phyloP scores from a whole-genome alignment of 2,888 invertebrate genomes.

The Cryptocheilus praepositus region DNA sequence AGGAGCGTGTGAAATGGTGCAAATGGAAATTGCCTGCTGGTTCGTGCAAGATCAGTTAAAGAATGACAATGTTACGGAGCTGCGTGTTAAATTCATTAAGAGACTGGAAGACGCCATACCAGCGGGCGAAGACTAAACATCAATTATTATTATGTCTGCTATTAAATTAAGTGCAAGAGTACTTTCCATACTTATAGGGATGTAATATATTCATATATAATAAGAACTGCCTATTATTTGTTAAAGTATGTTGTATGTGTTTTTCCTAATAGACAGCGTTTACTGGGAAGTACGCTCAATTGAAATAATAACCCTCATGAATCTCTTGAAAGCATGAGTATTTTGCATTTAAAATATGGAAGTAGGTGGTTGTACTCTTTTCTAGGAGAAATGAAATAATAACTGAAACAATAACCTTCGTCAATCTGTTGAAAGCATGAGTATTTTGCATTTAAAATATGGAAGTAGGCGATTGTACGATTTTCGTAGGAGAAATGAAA shows the following conservation, averaged over 20 bases:
- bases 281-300: no score
- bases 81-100: conserved; percentile 95
- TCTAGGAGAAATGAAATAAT: no score
- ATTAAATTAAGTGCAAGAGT: background rate
- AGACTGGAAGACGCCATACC: conserved; percentile 98
- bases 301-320: no score
- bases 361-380: no score
- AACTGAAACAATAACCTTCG: no score
- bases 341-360: no score
- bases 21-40: conserved; percentile 95
- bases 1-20: conserved; percentile 99
- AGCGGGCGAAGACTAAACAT: conserved; percentile 94
- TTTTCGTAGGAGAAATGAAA: no score
- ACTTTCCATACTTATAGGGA: background rate
- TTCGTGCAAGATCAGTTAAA: conserved; percentile 96
- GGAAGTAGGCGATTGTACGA: no score
- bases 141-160: background rate
- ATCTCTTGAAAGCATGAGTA: no score
- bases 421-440: no score
- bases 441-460: no score
- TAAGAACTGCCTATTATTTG: background rate
- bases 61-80: conserved; percentile 95
- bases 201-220: conserved; percentile 4
- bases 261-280: background rate
- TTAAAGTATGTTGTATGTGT: background rate